Base-by-base conservation (phyloP, 2,113 vertebrate genomes). In the Illadopsis cleaveri region DNA sequence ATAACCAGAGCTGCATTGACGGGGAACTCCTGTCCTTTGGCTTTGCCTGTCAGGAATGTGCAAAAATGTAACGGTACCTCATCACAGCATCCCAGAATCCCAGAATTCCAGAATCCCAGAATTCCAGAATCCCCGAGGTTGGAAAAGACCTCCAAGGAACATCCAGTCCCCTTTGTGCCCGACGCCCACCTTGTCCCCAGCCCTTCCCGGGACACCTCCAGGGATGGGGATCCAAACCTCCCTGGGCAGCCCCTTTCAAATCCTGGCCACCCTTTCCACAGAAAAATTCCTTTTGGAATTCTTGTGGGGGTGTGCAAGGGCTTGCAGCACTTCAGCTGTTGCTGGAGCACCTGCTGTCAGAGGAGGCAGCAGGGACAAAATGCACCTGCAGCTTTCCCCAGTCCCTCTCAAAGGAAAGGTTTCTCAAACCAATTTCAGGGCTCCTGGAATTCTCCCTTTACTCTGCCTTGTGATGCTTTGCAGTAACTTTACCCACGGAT, bases 81-180 rank as follows among this genome's bases (percentile, higher is more conserved):
- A 13, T 17, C 37, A 0, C 44, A 50, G 82, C 6, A 38, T 44
- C 9, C 62, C 40, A 44, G 20, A 16, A 64, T 30, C 5, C 31
- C 68, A 27, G 68, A n/a, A 38, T 38, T 38, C 30, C 40, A 30
- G 27, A 6, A 45, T 48, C 12, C 45, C n/a, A 35, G 25, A 11
- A 48, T 28, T 2, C n/a, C 70, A 30, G 71, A 37, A 4, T 33
- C 53, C 3, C 5, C 6, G 44, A 24, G 33, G 38, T 1, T 51
- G 53, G 53, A 15, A 60, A 22, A 40, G 24, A 2, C 11, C n/a
- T 35, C 24, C 47, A 4, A 10, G 45, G 11, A 27, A 2, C 38
- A 10, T 2, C 1, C 8, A 53, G 9, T 16, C 23, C 28, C 0
- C 3, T 0, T 44, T 28, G 42, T 88, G 58, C 33, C 50, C 2